Percentiles rank a stretch among this genome's conserved stretches.
Evolutionary conservation across 2,113 vertebrate species (phyloP).

Genomic region (Halichoeres trimaculatus): DNA sequence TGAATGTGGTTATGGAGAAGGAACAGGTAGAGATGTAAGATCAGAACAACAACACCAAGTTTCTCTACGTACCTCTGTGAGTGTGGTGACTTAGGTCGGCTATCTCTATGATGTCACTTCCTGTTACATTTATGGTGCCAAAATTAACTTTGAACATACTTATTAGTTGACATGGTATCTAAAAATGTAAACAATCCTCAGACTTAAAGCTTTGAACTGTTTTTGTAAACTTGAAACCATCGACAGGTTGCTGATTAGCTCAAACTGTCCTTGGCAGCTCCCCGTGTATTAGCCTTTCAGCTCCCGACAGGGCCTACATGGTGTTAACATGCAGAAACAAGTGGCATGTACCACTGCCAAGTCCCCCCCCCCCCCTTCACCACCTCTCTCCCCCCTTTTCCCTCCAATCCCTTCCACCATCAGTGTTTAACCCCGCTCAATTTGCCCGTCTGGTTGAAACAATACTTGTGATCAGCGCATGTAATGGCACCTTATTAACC

Average conservation of each 20-base stretch:
- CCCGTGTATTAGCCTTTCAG: slow-evolving; percentile 37
- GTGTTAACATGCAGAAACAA: slow-evolving; percentile 77
- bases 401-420: slow-evolving; percentile 73
- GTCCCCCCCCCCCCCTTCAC: slow-evolving; percentile 10
- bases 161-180: background rate
- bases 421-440: slow-evolving; percentile 84
- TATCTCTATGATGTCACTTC: no score
- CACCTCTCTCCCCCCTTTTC: slow-evolving; percentile 36
- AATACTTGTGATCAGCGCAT: slow-evolving; percentile 85
- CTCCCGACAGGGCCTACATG: slow-evolving; percentile 64
- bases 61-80: no score
- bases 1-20: no score
- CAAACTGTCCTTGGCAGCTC: slow-evolving; percentile 17
- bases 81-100: no score
- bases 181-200: slow-evolving; percentile 9
- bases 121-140: no score
- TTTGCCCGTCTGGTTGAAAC: slow-evolving; percentile 85
- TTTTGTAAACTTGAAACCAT: background rate
- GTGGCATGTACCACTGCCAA: slow-evolving; percentile 75
- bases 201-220: background rate
- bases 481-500: slow-evolving; percentile 87
- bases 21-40: no score
- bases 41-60: no score
- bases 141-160: no score
- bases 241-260: slow-evolving; percentile 37